phyloP scores from a whole-genome alignment of 2,113 vertebrate species.

The Stegostoma tigrinum region DNA sequence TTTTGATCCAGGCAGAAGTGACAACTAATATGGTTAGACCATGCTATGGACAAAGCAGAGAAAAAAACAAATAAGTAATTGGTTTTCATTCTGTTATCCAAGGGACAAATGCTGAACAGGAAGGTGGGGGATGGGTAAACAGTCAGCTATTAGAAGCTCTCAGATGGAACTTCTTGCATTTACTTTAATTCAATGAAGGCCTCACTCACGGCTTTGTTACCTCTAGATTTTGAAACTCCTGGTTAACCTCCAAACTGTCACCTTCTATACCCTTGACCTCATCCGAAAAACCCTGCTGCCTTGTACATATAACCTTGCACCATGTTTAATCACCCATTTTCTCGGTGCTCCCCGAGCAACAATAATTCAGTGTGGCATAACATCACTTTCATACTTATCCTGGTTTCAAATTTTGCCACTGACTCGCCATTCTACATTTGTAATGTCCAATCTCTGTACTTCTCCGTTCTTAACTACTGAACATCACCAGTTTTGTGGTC shows the following conservation, averaged over 20 bases:
- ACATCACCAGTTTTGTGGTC: neutral
- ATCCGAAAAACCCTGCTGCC: neutral
- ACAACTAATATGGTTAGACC: neutral
- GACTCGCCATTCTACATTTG: neutral
- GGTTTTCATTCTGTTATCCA: neutral
- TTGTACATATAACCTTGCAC: neutral
- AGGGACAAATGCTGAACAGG: neutral
- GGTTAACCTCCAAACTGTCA: neutral
- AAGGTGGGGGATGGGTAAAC: no score
- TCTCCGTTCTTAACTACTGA: neutral
- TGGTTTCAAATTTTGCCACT: neutral
- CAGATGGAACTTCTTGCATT: neutral
- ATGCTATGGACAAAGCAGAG: neutral
- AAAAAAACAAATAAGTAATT: neutral
- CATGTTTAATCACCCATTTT: neutral
- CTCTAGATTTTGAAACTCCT: neutral
- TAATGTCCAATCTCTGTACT: neutral
- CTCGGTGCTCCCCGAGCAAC: neutral
- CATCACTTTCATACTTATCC: neutral
- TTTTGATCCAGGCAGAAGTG: neutral
- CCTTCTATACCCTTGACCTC: neutral
- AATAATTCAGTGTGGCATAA: neutral
- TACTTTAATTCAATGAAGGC: neutral
- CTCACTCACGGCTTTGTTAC: neutral
- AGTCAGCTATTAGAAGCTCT: neutral